Base-by-base conservation (phyloP, 2,113 vertebrate species). In the Apodemus sylvaticus region DNA sequence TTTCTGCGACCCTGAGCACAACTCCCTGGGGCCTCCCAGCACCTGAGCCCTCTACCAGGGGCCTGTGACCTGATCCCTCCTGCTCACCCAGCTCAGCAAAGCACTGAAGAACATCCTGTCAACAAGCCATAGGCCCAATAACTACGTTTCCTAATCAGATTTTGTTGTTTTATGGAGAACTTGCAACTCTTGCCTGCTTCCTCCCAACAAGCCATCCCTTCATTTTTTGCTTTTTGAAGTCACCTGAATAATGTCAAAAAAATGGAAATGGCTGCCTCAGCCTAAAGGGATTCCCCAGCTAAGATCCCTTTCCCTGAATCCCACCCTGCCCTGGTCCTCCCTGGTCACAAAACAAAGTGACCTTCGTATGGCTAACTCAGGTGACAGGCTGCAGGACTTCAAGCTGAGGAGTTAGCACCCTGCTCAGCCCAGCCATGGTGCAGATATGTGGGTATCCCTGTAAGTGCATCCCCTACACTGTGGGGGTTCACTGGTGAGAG, bases 321-420 rank as follows among this genome's bases (percentile, higher is more conserved):
- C 26, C 2, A 0, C 36, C 62, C 45, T 12, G 7, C 17, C 62
- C 22, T 19, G 13, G 39, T 20, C 31, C 55, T 5, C 68, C 19
- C 7, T 2, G 34, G 12, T 48, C 91, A 58, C 4, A 1, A 1
- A 58, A 66, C 60, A 36, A 8, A 6, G 60, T 0, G 19, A 8
- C 87, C 42, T 11, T 34, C 0, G 1, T 26, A 42, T 10, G 2
- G 7, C 39, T 22, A 34, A 20, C 0, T 66, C 20, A 74, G 2
- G 55, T 62, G n/a, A 82, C 55, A 16, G 39, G 4, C n/a, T 1
- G 10, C 6, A 4, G 7, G 34, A 5, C 71, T 79, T 24, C 11
- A 64, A 5, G 58, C 0, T 4, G 31, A 17, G 31, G 20, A 74
- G 66, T 5, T 31, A 0, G 1, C 0, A 3, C 66, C 34, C 79